Percentiles rank a stretch among this genome's conserved stretches.
These are phyloP conservation scores for Pipra filicauda DNA, from an alignment of 2,113 vertebrate species.

Conservation along the genomic window DNA sequence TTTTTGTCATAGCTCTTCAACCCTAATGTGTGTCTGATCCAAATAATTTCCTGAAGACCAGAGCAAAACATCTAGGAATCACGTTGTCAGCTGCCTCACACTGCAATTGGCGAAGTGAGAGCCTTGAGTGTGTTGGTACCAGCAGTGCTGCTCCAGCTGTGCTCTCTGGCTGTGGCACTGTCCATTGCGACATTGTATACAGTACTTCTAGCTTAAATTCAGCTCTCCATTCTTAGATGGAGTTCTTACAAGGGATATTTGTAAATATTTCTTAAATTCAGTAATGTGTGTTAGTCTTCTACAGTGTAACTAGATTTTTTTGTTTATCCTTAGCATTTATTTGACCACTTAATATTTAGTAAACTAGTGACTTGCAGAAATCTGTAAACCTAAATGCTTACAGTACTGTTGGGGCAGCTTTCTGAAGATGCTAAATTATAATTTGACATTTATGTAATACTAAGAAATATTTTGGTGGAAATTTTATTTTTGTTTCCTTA, in stretches of 20 bases:
- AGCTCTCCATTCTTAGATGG: not conserved
- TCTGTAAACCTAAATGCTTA: not conserved
- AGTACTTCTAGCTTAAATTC: not conserved
- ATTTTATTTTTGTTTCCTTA: not conserved
- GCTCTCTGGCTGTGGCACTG: not conserved
- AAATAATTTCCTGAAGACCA: not conserved
- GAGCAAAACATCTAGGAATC: not conserved
- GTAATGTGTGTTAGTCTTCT: not conserved
- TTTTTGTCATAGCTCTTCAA: not conserved
- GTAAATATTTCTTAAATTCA: not conserved
- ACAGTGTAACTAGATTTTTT: not conserved
- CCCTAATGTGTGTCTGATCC: not conserved
- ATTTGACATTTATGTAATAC: not conserved
- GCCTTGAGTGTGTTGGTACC: not conserved
- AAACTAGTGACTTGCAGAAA: not conserved
- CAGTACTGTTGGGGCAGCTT: not conserved
- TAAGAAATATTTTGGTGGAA: not conserved
- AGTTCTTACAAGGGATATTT: not conserved
- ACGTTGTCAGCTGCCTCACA: not conserved
- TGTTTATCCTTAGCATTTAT: not conserved
- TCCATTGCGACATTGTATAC: not conserved
- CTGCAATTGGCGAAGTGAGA: fast-evolving
- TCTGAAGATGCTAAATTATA: not conserved
- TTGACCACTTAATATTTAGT: not conserved
- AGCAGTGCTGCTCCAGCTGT: not conserved